These are phyloP conservation scores for Phataginus tricuspis DNA, from an alignment of 2,797 vertebrate species.

Conservation along the genomic window DNA sequence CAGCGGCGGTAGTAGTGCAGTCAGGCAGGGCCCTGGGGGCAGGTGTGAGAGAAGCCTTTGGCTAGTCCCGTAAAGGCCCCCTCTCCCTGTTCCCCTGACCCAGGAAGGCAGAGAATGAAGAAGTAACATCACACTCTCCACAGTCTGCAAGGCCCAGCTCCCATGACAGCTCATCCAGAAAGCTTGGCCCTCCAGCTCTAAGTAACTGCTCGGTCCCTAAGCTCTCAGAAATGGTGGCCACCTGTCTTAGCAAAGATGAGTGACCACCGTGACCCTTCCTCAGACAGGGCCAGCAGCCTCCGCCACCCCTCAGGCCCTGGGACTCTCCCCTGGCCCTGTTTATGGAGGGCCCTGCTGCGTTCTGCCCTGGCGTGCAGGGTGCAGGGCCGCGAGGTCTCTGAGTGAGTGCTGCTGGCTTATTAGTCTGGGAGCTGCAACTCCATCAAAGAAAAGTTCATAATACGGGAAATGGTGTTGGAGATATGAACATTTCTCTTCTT, in stretches of 20 bases:
- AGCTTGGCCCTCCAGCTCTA: background rate
- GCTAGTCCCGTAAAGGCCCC: background rate
- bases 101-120: background rate
- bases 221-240: background rate
- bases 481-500: background rate
- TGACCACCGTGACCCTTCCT: too few species aligned
- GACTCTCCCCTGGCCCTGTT: rapidly evolving
- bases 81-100: background rate
- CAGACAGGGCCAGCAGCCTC: background rate
- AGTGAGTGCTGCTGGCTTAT: too few species aligned
- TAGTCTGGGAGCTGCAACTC: background rate
- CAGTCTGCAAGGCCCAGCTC: background rate
- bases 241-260: background rate
- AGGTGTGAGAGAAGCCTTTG: background rate
- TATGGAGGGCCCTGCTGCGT: rapidly evolving
- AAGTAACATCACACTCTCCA: background rate
- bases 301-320: background rate
- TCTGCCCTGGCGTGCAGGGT: background rate
- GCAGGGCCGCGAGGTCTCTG: background rate
- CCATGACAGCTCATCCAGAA: background rate
- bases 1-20: background rate
- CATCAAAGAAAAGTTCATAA: background rate
- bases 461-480: background rate
- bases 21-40: background rate
- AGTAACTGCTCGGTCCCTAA: rapidly evolving